A percentile compares a stretch with the other conserved stretches of the same genome.
phyloP scores from a whole-genome alignment of 2,888 invertebrate genomes.

The Tinea trinotella region DNA sequence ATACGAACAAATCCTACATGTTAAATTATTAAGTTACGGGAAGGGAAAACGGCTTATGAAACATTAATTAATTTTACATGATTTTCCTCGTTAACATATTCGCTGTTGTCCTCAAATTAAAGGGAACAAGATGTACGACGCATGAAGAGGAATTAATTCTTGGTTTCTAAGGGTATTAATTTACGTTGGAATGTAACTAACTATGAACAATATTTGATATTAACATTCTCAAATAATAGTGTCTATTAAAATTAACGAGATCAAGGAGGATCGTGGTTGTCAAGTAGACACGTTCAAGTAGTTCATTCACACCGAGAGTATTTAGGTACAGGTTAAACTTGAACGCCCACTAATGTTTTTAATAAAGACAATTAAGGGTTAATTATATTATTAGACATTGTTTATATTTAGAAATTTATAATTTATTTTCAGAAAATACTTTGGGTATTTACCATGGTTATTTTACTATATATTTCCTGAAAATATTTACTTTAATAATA shows the following conservation, averaged over 20 bases:
- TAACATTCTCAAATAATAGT: conserved; percentile 1
- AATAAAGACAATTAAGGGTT: no score
- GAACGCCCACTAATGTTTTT: no score
- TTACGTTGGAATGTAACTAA: conserved; percentile 4
- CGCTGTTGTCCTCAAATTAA: conserved; percentile 2
- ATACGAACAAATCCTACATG: conserved; percentile 16
- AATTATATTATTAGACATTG: no score
- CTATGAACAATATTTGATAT: conserved; percentile 2
- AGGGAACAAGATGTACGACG: conserved; percentile 8
- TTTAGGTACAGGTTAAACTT: no score
- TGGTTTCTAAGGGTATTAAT: conserved; percentile 3
- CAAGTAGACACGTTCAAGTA: neutral
- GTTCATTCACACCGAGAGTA: neutral
- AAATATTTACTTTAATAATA: no score
- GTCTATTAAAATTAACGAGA: neutral
- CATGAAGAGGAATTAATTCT: conserved; percentile 4
- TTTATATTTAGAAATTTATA: no score
- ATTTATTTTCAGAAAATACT: no score
- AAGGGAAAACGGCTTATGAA: conserved; percentile 16
- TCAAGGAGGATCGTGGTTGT: neutral
- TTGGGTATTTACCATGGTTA: no score
- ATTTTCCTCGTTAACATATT: conserved; percentile 16
- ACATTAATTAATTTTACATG: conserved; percentile 17
- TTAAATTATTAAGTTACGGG: conserved; percentile 18
- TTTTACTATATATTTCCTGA: no score